Evolutionary conservation across 2,797 vertebrate species (phyloP).

Genomic region (Borostomias antarcticus): DNA sequence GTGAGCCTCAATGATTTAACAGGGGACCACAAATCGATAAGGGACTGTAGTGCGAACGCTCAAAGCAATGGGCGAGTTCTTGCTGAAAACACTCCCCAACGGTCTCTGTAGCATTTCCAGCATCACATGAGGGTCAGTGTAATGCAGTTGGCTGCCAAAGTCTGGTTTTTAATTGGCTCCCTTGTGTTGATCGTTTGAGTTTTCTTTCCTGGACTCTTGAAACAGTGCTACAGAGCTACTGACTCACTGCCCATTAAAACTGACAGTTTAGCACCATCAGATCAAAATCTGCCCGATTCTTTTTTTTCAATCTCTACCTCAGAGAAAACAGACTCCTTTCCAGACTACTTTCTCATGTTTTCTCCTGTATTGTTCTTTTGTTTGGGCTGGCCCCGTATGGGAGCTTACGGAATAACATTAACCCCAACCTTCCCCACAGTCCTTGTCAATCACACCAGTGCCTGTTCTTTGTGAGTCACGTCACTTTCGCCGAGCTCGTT

Average conservation of each 20-base stretch:
- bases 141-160: slow-evolving; percentile 69
- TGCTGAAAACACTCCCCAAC: slow-evolving; percentile 33
- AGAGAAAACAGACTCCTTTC: slow-evolving; percentile 15
- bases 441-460: slow-evolving; percentile 66
- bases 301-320: slow-evolving; percentile 44
- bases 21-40: slow-evolving; percentile 68
- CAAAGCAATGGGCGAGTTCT: slow-evolving; percentile 54
- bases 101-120: slow-evolving; percentile 67
- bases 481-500: slow-evolving; percentile 59
- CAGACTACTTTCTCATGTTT: slow-evolving; percentile 28
- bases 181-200: slow-evolving; percentile 76
- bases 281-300: slow-evolving; percentile 57
- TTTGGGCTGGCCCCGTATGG: slow-evolving; percentile 18
- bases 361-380: slow-evolving; percentile 52
- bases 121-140: slow-evolving; percentile 66
- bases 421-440: slow-evolving; percentile 32
- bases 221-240: slow-evolving; percentile 57
- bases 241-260: slow-evolving; percentile 73
- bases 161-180: slow-evolving; percentile 79
- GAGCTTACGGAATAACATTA: slow-evolving; percentile 53
- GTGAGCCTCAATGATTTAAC: slow-evolving; percentile 62
- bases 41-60: slow-evolving; percentile 48
- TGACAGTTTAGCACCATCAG: slow-evolving; percentile 74
- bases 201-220: slow-evolving; percentile 66
- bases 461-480: slow-evolving; percentile 56